Conservation (phyloP, 2,797 vertebrate species). For the Paguma larvata region DNA sequence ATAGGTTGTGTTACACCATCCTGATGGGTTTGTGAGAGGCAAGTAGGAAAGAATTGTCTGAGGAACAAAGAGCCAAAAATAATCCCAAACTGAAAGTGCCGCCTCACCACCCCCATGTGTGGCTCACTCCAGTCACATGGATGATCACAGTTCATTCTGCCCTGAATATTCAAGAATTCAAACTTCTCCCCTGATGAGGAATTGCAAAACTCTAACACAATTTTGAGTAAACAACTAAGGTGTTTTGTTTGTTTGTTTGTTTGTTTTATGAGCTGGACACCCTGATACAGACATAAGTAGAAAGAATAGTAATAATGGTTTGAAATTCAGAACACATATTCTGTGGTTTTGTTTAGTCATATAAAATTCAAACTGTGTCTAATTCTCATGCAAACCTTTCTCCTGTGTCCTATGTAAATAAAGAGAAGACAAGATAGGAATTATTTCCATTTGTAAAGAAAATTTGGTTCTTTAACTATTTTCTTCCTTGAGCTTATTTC, state of each 20-base stretch:
- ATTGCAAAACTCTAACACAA: background rate
- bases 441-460: slow-evolving; percentile 19
- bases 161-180: background rate
- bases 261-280: background rate
- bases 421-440: background rate
- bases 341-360: background rate
- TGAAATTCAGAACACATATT: slow-evolving; percentile 5
- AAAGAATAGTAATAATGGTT: background rate
- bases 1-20: background rate
- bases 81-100: background rate
- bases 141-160: background rate
- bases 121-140: background rate
- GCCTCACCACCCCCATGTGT: background rate
- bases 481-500: background rate
- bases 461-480: background rate
- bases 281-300: background rate
- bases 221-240: background rate
- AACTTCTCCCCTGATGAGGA: slow-evolving; percentile 25
- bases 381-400: background rate
- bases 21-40: background rate
- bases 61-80: slow-evolving; percentile 67
- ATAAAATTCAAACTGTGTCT: background rate
- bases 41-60: slow-evolving; percentile 41
- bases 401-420: background rate
- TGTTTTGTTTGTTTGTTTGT: background rate